Base-by-base conservation (phyloP, 2,797 vertebrate genomes). In the Centropyge bicolor region DNA sequence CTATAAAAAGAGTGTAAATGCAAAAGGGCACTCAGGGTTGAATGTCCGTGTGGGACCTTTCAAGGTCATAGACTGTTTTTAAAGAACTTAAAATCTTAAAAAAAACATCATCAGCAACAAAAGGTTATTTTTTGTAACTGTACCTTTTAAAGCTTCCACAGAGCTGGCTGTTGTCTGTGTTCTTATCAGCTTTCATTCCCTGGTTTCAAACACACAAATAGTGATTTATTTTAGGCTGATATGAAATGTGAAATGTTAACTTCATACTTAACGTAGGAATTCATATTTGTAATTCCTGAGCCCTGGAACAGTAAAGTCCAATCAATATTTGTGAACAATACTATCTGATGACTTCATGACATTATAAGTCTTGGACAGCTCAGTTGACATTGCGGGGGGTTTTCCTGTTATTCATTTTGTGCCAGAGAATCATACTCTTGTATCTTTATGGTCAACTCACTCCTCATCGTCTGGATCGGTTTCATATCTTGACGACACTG, bases 1-100 rank as follows among this genome's bases (percentile, higher is more conserved):
- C 27, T 9, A 40, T 70, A 20, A 35, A 66, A 19, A 73, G 9
- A 38, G 17, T 43, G 40, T 71, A 63, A 70, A 74, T 82, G 22
- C 74, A 67, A 55, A 41, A 0, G 7, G n/a, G 51, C 8, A 14
- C 43, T 51, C 3, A 13, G 3, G 16, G 31, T 4, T 52, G 2
- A 71, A 57, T 62, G 43, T 3, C 35, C 19, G 6, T 36, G 24
- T 31, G 36, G 24, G 24, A 48, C 8, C 2, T 14, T 46, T 36
- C 5, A 0, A 16, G 41, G 8, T 54, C 48, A 54, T 2, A 6
- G 1, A 13, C 13, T 35, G 22, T 16, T 56, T 38, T 67, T 24
- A 4, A 52, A 52, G 4, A 74, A 9, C 27, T 13, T 31, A 19
- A 55, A 59, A 38, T n/a, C 10, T 48, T 46, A 19, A 16, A 2